These are phyloP conservation scores for Sciurus vulgaris DNA, from an alignment of 2,797 vertebrate species.

Conservation along the genomic window DNA sequence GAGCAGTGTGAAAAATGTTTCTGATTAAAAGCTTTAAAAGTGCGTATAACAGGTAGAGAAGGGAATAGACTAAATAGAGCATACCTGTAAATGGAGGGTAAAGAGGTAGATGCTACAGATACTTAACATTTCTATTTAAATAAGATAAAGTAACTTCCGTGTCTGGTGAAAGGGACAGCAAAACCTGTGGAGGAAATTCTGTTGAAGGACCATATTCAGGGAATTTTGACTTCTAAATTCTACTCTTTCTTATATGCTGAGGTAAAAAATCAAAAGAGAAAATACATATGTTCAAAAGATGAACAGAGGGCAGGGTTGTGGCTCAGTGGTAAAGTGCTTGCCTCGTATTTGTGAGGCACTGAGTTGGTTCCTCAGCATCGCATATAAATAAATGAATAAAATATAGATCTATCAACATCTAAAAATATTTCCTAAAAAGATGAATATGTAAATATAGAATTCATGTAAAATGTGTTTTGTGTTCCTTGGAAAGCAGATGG, in stretches of 20 bases:
- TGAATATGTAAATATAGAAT: neutral
- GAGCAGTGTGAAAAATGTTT: neutral
- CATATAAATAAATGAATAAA: no score
- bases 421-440: neutral
- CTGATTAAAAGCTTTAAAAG: neutral
- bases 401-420: no score
- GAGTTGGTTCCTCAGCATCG: no score
- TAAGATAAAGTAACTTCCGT: neutral
- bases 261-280: neutral
- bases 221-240: neutral
- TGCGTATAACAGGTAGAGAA: neutral
- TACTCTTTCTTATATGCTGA: neutral
- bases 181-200: neutral
- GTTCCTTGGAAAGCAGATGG: neutral
- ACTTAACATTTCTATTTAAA: neutral
- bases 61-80: neutral
- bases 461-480: neutral
- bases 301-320: no score
- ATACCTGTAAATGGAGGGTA: neutral
- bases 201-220: neutral
- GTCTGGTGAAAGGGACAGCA: neutral
- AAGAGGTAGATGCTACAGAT: neutral
- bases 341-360: no score
- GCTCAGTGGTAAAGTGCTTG: no score
- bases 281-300: neutral